Conservation (phyloP, 2,888 invertebrate genomes). For the Tinea pellionella region DNA sequence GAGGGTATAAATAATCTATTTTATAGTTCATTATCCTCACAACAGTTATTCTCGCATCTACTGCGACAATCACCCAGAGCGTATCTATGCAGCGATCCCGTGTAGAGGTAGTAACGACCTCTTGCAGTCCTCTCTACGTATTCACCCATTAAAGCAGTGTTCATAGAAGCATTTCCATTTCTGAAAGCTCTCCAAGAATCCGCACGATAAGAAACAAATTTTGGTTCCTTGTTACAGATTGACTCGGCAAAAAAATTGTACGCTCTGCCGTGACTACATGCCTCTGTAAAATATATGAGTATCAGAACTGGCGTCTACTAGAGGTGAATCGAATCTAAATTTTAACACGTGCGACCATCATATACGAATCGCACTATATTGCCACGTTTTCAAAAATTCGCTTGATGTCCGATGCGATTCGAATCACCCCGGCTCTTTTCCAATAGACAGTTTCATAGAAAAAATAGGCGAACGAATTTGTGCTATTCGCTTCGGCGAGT, state of each 20-base stretch:
- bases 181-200: slow-evolving; percentile 58
- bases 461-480: no score
- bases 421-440: no score
- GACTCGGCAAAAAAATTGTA: slow-evolving; percentile 74
- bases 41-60: background rate
- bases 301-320: no score
- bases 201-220: slow-evolving; percentile 70
- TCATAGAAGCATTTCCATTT: slow-evolving; percentile 41
- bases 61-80: slow-evolving; percentile 23
- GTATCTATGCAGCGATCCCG: slow-evolving; percentile 65
- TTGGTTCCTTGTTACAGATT: slow-evolving; percentile 39
- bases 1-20: no score
- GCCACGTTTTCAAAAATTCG: no score
- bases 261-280: slow-evolving; percentile 77
- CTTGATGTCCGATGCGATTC: no score
- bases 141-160: slow-evolving; percentile 67
- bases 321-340: no score
- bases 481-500: no score
- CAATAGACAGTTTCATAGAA: no score
- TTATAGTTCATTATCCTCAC: background rate
- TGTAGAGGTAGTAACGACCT: slow-evolving; percentile 73
- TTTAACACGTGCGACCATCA: no score
- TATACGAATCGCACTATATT: no score
- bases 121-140: slow-evolving; percentile 29
- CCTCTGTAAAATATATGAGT: slow-evolving; percentile 66